A percentile compares a stretch with the other conserved stretches of the same genome.
These are phyloP conservation scores for Onychostruthus taczanowskii DNA, from an alignment of 2,113 vertebrate species.

Conservation along the genomic window DNA sequence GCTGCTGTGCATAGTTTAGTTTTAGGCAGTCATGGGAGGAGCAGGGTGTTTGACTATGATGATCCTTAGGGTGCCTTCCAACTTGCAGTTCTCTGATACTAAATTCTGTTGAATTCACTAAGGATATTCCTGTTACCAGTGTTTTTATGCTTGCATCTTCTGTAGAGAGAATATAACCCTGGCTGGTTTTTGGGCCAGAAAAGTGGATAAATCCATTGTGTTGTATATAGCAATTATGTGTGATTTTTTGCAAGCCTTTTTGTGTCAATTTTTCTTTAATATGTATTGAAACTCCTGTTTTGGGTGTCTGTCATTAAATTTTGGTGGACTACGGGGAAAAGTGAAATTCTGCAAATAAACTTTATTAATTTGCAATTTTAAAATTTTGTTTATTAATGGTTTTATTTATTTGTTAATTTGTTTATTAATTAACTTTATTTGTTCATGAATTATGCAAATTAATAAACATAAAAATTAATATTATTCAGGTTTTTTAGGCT, in stretches of 20 bases:
- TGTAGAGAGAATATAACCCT: not conserved
- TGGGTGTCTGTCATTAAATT: not conserved
- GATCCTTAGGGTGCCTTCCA: not conserved
- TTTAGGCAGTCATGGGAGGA: not conserved
- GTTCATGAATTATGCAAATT: not conserved
- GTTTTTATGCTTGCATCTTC: not conserved
- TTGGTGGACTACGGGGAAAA: fast-evolving
- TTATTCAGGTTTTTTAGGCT: not conserved
- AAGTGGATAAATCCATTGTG: not conserved
- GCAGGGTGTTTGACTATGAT: no score
- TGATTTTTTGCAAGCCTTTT: not conserved
- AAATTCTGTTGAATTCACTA: not conserved
- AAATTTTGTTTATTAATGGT: not conserved
- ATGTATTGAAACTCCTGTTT: not conserved
- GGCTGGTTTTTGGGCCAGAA: not conserved
- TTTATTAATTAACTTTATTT: not conserved
- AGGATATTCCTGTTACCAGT: not conserved
- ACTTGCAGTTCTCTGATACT: not conserved
- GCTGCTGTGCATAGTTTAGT: not conserved
- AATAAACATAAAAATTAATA: not conserved
- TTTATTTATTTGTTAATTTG: not conserved
- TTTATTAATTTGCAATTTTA: not conserved
- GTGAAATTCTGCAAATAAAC: not conserved
- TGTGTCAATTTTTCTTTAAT: not conserved
- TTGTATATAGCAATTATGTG: not conserved